Evolutionary conservation across 2,888 invertebrate species (phyloP).

Genomic region (Leptura quadrifasciata): DNA sequence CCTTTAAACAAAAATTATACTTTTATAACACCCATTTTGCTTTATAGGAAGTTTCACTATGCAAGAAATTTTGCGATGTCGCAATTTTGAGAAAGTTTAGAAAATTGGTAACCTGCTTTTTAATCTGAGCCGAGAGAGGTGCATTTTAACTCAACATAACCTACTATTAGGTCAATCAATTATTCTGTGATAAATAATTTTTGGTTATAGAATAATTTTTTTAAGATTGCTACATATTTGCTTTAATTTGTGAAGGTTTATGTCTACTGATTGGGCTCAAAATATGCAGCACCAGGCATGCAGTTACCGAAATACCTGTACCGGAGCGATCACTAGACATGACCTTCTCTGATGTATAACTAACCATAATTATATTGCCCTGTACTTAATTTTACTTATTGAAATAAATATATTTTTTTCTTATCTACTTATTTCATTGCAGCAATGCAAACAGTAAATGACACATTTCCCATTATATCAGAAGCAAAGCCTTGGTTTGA

Average conservation of each 20-base stretch:
- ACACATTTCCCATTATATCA: too few species aligned
- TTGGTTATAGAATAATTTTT: slow-evolving; percentile 33
- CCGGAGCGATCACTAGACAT: neutral
- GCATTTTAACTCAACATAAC: too few species aligned
- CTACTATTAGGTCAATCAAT: neutral
- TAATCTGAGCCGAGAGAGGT: too few species aligned
- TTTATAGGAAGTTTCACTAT: too few species aligned
- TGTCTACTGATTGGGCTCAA: neutral
- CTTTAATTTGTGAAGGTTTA: neutral
- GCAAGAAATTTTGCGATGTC: too few species aligned
- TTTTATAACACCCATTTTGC: too few species aligned
- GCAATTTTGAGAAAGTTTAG: too few species aligned
- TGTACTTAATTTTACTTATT: slow-evolving; percentile 54
- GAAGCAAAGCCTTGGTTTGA: too few species aligned
- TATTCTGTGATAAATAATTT: slow-evolving; percentile 29
- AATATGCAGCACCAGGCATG: too few species aligned
- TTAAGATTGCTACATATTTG: neutral
- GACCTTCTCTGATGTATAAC: slow-evolving; percentile 37
- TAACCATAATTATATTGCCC: slow-evolving; percentile 46
- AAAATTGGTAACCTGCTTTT: too few species aligned
- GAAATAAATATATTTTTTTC: slow-evolving; percentile 46
- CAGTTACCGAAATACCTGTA: neutral
- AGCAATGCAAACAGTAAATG: too few species aligned
- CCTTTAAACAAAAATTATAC: too few species aligned
- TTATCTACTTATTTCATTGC: neutral